Percentiles rank a stretch among this genome's conserved stretches.
phyloP scores from a whole-genome alignment of 1,140 invertebrate species.

The Parapsyche elsis region DNA sequence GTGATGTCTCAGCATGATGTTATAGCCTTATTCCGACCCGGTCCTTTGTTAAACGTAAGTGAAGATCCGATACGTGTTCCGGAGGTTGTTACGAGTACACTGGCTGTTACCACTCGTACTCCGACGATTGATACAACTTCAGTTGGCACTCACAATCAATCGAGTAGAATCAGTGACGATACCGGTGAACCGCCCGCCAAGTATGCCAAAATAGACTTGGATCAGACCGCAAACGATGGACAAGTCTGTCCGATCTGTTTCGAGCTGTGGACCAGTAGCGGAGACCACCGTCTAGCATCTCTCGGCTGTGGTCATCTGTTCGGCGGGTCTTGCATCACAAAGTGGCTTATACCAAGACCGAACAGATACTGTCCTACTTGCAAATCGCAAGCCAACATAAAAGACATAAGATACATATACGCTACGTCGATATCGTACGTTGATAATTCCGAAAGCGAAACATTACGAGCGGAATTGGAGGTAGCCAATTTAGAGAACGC shows the following conservation, averaged over 20 bases:
- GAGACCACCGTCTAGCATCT: conserved; percentile 83
- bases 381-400: conserved; percentile 78
- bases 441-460: conserved; percentile 67
- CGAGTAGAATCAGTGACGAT: neutral
- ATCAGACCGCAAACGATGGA: conserved; percentile 71
- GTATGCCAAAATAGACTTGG: conserved; percentile 27
- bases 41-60: too few relatives aligned
- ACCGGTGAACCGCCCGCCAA: conserved; percentile 40
- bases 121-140: too few relatives aligned
- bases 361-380: conserved; percentile 83
- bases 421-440: conserved; percentile 66
- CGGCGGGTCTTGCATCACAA: conserved; percentile 83
- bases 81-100: too few relatives aligned
- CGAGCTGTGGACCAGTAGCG: conserved; percentile 87
- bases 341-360: conserved; percentile 74
- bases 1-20: too few relatives aligned
- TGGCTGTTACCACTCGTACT: too few relatives aligned
- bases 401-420: conserved; percentile 79
- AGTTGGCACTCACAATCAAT: neutral
- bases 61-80: too few relatives aligned
- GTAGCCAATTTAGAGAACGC: conserved; percentile 60
- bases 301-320: conserved; percentile 93
- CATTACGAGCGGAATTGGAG: conserved; percentile 68
- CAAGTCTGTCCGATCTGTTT: conserved; percentile 88
- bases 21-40: too few relatives aligned